These are phyloP conservation scores for Dicrurus megarhynchus DNA, from an alignment of 2,113 vertebrate genomes.

Conservation along the genomic window DNA sequence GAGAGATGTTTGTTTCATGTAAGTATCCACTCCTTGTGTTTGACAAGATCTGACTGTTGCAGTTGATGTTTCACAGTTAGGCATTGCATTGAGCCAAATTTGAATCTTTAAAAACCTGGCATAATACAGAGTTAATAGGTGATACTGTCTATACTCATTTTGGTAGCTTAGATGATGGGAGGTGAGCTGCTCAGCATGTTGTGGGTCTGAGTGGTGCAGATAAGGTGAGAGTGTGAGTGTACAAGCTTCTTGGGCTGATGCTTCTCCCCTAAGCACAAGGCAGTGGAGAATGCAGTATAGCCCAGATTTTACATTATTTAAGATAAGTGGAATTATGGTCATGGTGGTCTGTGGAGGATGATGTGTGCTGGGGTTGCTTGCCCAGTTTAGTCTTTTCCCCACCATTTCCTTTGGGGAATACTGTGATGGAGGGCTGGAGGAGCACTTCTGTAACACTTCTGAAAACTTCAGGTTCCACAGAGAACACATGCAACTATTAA, in stretches of 20 bases:
- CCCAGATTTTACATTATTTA: background rate
- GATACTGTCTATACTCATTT: background rate
- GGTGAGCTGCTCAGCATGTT: background rate
- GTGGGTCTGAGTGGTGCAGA: background rate
- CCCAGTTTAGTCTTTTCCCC: background rate
- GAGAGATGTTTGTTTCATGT: background rate
- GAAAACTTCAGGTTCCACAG: background rate
- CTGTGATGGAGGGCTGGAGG: background rate
- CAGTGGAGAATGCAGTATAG: background rate
- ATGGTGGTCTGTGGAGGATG: background rate
- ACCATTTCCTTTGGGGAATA: background rate
- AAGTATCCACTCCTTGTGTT: background rate
- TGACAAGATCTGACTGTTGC: background rate
- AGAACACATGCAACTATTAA: background rate
- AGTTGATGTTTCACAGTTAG: background rate
- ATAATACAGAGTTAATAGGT: background rate
- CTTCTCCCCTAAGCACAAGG: background rate
- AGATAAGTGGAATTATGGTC: background rate
- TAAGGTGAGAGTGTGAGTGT: background rate
- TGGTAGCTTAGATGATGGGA: background rate
- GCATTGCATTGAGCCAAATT: background rate
- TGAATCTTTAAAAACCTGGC: background rate
- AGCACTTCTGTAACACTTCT: background rate
- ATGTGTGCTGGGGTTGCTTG: background rate
- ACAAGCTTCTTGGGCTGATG: background rate